These are phyloP conservation scores for Elephantulus edwardii DNA, from an alignment of 2,113 vertebrate genomes.

Conservation along the genomic window DNA sequence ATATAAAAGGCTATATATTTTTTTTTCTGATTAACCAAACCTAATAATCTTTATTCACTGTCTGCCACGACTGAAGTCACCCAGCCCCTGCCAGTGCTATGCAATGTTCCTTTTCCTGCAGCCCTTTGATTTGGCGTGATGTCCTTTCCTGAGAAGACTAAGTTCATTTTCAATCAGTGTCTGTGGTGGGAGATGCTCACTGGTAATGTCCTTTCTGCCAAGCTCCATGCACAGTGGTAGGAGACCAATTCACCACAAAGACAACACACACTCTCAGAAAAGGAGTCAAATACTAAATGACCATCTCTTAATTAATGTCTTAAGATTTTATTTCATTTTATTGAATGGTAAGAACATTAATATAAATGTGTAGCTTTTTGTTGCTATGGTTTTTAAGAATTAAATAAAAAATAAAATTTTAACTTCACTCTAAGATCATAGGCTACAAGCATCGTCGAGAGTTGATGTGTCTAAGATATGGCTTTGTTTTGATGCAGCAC, in stretches of 20 bases:
- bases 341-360: conserved; percentile 2
- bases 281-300: not conserved
- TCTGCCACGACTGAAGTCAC: not conserved
- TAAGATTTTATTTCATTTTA: not conserved
- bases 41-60: not conserved
- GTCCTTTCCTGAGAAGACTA: not conserved
- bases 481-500: not conserved
- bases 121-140: not conserved
- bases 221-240: fast-evolving
- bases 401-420: not conserved
- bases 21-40: not conserved
- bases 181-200: not conserved
- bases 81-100: not conserved
- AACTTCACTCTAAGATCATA: not conserved
- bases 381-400: not conserved
- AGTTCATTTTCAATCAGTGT: not conserved
- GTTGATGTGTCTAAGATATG: not conserved
- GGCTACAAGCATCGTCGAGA: not conserved
- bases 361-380: not conserved
- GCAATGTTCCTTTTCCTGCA: not conserved
- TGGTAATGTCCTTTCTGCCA: not conserved
- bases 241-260: not conserved
- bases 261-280: not conserved
- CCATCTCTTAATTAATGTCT: not conserved
- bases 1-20: not conserved